These are phyloP conservation scores for Aurelia sp. DNA, from an alignment of 30 jellyfish, hydroid and myxozoan genomes.

Conservation along the genomic window DNA sequence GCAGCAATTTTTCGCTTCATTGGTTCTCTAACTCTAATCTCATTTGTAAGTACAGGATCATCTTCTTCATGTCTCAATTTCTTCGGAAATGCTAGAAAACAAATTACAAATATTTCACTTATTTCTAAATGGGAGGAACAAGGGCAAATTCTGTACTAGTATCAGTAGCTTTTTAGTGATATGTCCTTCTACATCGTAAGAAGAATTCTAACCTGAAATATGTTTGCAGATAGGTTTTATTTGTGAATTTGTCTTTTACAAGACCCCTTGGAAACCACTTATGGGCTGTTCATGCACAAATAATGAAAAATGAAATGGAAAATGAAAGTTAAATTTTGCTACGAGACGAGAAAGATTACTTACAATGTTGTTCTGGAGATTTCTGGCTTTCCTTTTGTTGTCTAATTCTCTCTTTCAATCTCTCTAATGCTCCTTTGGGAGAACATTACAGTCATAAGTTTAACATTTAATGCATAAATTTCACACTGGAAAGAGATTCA, in stretches of 20 bases:
- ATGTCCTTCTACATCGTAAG: no score
- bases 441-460: no score
- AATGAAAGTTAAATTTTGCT: neutral
- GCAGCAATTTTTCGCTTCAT: slow-evolving; percentile 76
- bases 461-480: no score
- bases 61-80: slow-evolving; percentile 58
- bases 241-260: neutral
- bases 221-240: neutral
- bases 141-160: no score
- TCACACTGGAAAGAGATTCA: no score
- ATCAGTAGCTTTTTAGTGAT: no score
- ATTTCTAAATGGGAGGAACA: no score
- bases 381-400: slow-evolving; percentile 67
- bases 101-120: neutral
- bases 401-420: slow-evolving; percentile 61
- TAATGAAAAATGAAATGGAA: neutral
- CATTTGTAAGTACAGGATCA: slow-evolving; percentile 54
- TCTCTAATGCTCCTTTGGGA: slow-evolving; percentile 53
- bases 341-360: slow-evolving; percentile 15
- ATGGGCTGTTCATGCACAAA: neutral
- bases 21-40: slow-evolving; percentile 24
- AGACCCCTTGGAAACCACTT: neutral
- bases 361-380: slow-evolving; percentile 21
- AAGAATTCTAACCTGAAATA: no score
- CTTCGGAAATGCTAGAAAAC: slow-evolving; percentile 29